These are phyloP conservation scores for Epinotia demarniana DNA, from an alignment of 2,888 invertebrate genomes.

Conservation along the genomic window DNA sequence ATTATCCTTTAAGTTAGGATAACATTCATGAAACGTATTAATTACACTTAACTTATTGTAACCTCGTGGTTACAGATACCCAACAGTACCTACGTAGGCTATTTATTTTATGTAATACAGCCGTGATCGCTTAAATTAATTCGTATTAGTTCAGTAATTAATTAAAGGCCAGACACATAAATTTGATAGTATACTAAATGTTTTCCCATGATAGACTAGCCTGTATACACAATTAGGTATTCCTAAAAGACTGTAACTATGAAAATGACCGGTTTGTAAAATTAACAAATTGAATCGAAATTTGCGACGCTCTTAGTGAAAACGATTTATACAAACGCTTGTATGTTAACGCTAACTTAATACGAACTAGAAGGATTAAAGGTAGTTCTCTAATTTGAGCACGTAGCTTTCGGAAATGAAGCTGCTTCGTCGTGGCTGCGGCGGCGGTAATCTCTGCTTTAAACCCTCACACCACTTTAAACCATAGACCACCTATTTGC, in stretches of 20 bases:
- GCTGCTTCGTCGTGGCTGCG: not conserved
- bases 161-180: not conserved
- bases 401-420: constrained; percentile 27
- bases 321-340: not conserved
- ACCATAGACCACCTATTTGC: constrained; percentile 27
- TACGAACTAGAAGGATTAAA: not conserved
- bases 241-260: not conserved
- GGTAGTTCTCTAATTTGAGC: constrained; percentile 10
- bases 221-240: not conserved
- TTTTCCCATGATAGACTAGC: not conserved
- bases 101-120: not conserved
- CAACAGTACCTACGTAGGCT: not conserved
- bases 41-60: not conserved
- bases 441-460: constrained; percentile 25
- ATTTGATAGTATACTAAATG: not conserved
- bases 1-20: not conserved
- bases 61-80: not conserved
- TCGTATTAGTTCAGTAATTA: not conserved
- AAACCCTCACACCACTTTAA: not conserved
- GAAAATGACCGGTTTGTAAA: not conserved
- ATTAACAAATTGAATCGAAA: not conserved
- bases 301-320: not conserved
- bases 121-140: too few relatives aligned
- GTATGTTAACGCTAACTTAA: not conserved
- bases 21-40: not conserved